Conservation (phyloP, 2,113 vertebrate species). For the Barnardius zonarius region DNA sequence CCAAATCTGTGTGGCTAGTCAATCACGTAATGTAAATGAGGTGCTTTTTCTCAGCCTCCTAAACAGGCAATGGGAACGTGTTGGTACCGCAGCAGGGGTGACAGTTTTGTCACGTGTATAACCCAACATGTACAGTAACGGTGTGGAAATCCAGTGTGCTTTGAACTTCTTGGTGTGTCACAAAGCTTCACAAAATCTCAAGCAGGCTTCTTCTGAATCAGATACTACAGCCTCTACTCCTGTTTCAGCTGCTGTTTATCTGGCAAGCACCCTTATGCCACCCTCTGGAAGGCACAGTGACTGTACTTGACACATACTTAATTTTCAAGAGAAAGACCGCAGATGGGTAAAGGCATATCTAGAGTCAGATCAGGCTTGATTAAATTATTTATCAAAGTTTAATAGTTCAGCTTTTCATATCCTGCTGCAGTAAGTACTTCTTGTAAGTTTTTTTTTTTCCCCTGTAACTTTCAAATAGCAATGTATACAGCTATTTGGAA, state of each 20-base stretch:
- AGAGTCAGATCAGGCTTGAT: not conserved
- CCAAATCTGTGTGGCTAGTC: not conserved
- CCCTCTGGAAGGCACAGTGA: conserved; percentile 12
- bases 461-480: not conserved
- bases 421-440: not conserved
- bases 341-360: not conserved
- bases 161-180: not conserved
- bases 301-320: not conserved
- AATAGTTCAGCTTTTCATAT: not conserved
- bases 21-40: not conserved
- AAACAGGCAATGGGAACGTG: fast-evolving
- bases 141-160: not conserved
- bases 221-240: not conserved
- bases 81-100: not conserved
- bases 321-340: not conserved
- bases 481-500: fast-evolving
- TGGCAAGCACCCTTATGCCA: not conserved
- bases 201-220: fast-evolving
- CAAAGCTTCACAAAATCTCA: not conserved
- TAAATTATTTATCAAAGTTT: not conserved
- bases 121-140: fast-evolving
- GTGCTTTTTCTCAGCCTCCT: not conserved
- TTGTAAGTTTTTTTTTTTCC: not conserved
- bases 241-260: not conserved
- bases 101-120: not conserved